Evolutionary conservation across 2,888 invertebrate genomes (phyloP), one percentile per base, ranked within the genome.

Genomic region (Strigamia crassipes): DNA sequence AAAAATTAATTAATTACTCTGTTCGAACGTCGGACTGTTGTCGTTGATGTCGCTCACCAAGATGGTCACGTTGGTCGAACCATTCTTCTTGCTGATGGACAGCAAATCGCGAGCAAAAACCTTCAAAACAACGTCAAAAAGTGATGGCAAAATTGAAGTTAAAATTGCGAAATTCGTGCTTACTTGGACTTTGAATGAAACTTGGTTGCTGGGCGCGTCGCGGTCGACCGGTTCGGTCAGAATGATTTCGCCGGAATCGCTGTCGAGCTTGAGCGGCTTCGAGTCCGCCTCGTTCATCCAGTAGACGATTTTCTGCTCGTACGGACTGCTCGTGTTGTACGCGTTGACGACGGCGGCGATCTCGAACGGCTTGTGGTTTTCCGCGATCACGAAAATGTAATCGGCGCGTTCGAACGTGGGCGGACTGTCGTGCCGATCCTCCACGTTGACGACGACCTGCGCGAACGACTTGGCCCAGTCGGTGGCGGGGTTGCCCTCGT

Each of bases 1-100:
- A n/a, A n/a, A n/a, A n/a, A n/a, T n/a, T n/a, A n/a, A n/a, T n/a
- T n/a, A n/a, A 18, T 38, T 83, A 42, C 85, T 85, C 81, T 85
- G 83, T 56, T 84, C 85, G 83, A 86, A 86, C 2, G 84, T 82
- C 13, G 86, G 86, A 66, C 84, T 85, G 82, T 86, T 86, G 66
- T 86, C 86, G 82, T 86, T 86, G 8, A 85, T 85, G 81, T 86
- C 86, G 82, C 83, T 84, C 12, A 86, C 84, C 18, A 85, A 82
- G 21, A 86, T 85, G 66, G 84, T 84, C 21, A 86, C 83, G 10
- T 85, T 84, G 31, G 85, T 85, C 27, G 84, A 85, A 15, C 85
- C 83, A 61, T 85, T 86, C 27, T 84, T 82, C 3, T 84, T 80
- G 81, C 85, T 86, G 77, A 85, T 85, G 3, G 86, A 86, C 4